Evolutionary conservation across 1,140 invertebrate species (phyloP).

Genomic region (Polypedilum vanderplanki): DNA sequence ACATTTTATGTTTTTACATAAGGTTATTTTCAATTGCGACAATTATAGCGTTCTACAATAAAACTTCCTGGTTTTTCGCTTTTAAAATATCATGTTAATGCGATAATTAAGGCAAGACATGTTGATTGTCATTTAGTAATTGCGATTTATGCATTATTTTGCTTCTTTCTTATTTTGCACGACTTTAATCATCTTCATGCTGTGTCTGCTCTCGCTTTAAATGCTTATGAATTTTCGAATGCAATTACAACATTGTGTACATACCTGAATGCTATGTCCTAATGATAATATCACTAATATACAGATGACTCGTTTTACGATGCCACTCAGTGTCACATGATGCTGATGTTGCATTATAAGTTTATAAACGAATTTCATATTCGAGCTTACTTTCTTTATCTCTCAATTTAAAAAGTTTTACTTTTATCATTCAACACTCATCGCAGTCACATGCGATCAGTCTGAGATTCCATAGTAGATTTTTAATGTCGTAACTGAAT

Average conservation of each 20-base stretch:
- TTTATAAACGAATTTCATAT: neutral
- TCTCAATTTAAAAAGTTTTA: neutral
- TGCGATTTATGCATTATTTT: constrained; percentile 1
- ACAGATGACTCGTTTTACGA: constrained; percentile 7
- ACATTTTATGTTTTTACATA: too few relatives aligned
- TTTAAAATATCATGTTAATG: too few relatives aligned
- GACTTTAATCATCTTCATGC: constrained; percentile 24
- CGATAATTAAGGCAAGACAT: neutral
- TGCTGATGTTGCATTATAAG: neutral
- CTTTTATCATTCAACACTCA: neutral
- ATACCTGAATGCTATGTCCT: constrained; percentile 25
- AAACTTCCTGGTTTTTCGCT: too few relatives aligned
- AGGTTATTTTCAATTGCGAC: too few relatives aligned
- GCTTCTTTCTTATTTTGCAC: neutral
- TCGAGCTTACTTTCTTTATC: neutral
- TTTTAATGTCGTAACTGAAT: neutral
- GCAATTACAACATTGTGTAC: neutral
- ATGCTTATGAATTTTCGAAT: neutral
- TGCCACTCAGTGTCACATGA: constrained; percentile 4
- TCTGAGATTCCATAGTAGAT: constrained; percentile 2
- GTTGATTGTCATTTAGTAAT: too few relatives aligned
- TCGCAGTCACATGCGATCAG: neutral
- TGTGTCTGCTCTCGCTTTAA: neutral
- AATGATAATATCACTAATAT: constrained; percentile 29
- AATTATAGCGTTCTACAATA: too few relatives aligned